Evolutionary conservation across 2,888 invertebrate genomes (phyloP).

Genomic region (Clitarchus hookeri): DNA sequence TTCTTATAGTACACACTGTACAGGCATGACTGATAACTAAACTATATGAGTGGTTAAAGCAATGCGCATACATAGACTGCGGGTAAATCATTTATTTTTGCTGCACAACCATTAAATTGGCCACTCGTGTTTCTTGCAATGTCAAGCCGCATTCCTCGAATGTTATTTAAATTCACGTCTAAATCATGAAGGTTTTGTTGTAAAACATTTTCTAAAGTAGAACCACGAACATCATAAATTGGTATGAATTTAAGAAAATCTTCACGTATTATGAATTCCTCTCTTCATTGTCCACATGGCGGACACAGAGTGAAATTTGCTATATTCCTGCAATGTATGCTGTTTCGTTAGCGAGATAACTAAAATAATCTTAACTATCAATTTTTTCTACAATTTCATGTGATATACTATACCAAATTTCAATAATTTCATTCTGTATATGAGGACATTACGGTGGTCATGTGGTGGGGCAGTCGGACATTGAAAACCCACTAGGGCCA

Average conservation of each 20-base stretch:
- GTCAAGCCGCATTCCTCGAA: not conserved
- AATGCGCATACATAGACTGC: too few relatives aligned
- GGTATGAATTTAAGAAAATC: slow-evolving; percentile 3
- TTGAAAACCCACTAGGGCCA: too few relatives aligned
- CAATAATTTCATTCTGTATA: too few relatives aligned
- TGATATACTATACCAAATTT: too few relatives aligned
- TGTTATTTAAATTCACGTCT: not conserved
- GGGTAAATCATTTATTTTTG: slow-evolving; percentile 11
- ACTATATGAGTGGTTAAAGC: not conserved
- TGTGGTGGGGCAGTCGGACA: too few relatives aligned
- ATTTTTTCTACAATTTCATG: too few relatives aligned
- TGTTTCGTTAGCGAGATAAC: too few relatives aligned
- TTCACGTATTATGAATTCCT: not conserved
- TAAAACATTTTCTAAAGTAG: not conserved
- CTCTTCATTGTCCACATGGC: not conserved
- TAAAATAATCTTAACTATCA: too few relatives aligned
- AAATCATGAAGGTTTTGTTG: not conserved
- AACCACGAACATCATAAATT: not conserved
- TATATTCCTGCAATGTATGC: too few relatives aligned
- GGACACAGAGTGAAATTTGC: too few relatives aligned
- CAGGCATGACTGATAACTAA: not conserved
- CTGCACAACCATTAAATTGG: slow-evolving; percentile 10
- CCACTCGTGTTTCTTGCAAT: slow-evolving; percentile 5
- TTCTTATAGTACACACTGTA: slow-evolving; percentile 17
- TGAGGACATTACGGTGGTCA: too few relatives aligned